Percentiles rank a stretch among this genome's conserved stretches.
These are phyloP conservation scores for Trachelus iudaicus DNA, from an alignment of 2,888 invertebrate species.

Conservation along the genomic window DNA sequence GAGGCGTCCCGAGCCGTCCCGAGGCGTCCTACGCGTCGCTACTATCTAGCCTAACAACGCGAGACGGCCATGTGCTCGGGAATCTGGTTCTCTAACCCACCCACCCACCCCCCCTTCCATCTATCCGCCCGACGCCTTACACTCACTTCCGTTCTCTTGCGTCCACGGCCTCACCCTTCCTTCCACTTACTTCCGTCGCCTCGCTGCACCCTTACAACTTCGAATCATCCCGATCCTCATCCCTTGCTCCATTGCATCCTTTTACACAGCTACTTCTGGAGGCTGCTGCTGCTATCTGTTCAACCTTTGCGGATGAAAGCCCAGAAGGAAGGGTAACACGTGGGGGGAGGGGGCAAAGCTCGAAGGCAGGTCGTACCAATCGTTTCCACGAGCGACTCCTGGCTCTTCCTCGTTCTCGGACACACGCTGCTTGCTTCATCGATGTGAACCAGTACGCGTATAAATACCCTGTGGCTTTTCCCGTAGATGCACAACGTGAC, in stretches of 20 bases:
- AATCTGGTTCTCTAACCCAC: constrained; percentile 22
- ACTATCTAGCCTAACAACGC: constrained; percentile 23
- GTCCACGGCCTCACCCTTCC: not conserved
- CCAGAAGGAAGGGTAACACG: not conserved
- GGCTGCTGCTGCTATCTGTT: not conserved
- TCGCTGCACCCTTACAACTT: not conserved
- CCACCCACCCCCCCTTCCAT: too few species aligned
- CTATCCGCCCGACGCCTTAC: not conserved
- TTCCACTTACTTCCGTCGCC: not conserved
- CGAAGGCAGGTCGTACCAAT: not conserved
- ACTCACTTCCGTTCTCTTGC: not conserved
- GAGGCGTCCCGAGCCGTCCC: not conserved
- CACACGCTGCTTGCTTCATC: not conserved
- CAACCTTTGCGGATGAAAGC: not conserved
- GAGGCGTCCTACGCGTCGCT: constrained; percentile 22
- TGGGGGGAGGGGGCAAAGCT: not conserved
- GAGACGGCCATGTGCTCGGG: constrained; percentile 27
- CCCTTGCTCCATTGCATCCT: not conserved
- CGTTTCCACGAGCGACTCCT: not conserved
- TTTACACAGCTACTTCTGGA: not conserved
- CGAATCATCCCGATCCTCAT: not conserved
- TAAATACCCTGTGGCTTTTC: not conserved
- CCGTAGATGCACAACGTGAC: not conserved
- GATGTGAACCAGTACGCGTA: not conserved
- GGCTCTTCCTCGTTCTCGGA: not conserved